These are phyloP conservation scores for Lagopus muta DNA, from an alignment of 2,113 vertebrate genomes.

Conservation along the genomic window DNA sequence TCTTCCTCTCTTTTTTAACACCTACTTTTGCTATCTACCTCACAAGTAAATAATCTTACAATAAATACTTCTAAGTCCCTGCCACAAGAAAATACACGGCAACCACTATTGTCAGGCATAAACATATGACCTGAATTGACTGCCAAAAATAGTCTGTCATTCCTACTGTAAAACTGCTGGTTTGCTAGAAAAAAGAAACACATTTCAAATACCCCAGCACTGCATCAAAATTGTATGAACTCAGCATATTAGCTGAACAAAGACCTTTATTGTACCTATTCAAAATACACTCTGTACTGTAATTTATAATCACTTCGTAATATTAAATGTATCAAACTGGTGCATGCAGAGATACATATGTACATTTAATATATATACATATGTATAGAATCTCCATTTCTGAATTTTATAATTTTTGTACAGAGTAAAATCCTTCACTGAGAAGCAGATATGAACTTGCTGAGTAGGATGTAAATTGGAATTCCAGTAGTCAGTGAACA, in stretches of 20 bases:
- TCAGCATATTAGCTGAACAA: neutral
- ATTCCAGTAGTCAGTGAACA: neutral
- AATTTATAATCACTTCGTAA: neutral
- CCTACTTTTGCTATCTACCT: neutral
- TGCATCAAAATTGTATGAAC: neutral
- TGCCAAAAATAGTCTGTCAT: constrained; percentile 13
- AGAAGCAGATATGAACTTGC: neutral
- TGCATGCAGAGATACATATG: neutral
- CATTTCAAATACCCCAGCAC: neutral
- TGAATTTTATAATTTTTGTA: neutral
- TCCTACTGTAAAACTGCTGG: neutral
- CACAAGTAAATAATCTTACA: neutral
- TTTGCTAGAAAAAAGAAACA: neutral
- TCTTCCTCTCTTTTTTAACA: neutral
- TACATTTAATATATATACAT: neutral
- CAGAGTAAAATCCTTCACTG: neutral
- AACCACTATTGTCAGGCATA: neutral
- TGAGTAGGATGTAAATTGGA: neutral
- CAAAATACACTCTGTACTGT: neutral
- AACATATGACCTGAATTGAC: neutral
- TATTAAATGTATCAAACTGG: neutral
- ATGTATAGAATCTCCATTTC: neutral
- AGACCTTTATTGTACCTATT: neutral
- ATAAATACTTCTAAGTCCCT: neutral
- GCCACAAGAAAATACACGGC: constrained; percentile 14